A percentile compares a stretch with the other conserved stretches of the same genome.
Evolutionary conservation across 2,113 vertebrate genomes (phyloP).

Genomic region (Pristiophorus japonicus): DNA sequence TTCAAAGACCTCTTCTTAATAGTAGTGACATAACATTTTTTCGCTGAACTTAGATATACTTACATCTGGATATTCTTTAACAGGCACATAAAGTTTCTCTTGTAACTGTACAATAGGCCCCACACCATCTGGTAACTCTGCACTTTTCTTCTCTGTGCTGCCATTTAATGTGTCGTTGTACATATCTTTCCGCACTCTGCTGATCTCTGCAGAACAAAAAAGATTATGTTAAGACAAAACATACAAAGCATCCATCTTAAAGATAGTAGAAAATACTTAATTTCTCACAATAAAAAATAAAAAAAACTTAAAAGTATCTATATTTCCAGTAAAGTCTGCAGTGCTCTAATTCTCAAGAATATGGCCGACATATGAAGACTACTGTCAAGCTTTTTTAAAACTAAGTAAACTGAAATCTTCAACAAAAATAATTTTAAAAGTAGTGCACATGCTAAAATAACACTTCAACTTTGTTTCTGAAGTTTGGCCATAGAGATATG

Average conservation of each 20-base stretch:
- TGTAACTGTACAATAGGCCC: constrained; percentile 95
- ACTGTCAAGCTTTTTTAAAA: no score
- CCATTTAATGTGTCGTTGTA: constrained; percentile 98
- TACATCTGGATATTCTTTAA: constrained; percentile 98
- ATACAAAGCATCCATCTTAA: background rate
- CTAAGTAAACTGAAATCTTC: background rate
- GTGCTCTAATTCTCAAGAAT: background rate
- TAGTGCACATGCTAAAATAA: background rate
- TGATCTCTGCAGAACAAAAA: constrained; percentile 76
- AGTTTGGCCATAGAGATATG: background rate
- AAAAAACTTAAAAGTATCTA: constrained; percentile 25
- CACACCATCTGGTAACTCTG: constrained; percentile 87
- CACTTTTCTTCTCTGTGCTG: constrained; percentile 87
- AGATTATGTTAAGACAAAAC: background rate
- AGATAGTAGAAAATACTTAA: background rate
- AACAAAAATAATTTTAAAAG: background rate
- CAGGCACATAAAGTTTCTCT: constrained; percentile 98
- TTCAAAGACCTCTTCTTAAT: background rate
- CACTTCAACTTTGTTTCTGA: background rate
- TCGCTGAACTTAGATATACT: constrained; percentile 63
- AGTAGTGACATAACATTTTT: constrained; percentile 35
- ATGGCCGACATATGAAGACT: background rate
- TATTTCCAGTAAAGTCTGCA: background rate
- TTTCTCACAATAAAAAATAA: background rate
- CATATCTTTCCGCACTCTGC: constrained; percentile 99